phyloP scores from a whole-genome alignment of 2,888 invertebrate species.

The Calameuta idolon region DNA sequence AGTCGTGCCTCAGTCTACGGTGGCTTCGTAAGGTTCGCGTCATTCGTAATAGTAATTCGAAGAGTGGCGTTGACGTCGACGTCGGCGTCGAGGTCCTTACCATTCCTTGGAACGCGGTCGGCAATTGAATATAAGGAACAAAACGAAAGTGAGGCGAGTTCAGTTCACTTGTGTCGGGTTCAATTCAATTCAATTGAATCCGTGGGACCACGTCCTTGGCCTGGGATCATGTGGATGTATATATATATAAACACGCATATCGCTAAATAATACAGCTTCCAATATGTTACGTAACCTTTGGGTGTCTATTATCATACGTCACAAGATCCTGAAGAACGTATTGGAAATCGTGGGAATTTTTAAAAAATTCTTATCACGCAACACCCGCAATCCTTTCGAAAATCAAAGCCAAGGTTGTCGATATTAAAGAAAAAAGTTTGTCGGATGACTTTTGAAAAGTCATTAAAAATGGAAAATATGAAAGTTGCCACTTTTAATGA shows the following conservation, averaged over 20 bases:
- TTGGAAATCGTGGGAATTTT: not conserved
- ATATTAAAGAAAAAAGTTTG: not conserved
- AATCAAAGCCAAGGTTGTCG: not conserved
- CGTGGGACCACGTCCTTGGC: slow-evolving; percentile 46
- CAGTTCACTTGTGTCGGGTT: slow-evolving; percentile 17
- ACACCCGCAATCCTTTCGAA: not conserved
- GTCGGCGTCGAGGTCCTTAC: not conserved
- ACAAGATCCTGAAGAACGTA: not conserved
- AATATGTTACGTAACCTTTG: slow-evolving; percentile 4
- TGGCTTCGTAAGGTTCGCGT: not conserved
- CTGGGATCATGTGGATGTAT: slow-evolving; percentile 27
- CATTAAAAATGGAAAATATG: not conserved
- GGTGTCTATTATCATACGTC: not conserved
- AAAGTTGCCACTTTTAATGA: not conserved
- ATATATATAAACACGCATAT: slow-evolving; percentile 5
- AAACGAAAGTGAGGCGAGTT: slow-evolving; percentile 35
- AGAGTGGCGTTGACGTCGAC: not conserved
- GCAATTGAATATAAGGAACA: slow-evolving; percentile 16
- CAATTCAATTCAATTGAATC: slow-evolving; percentile 38
- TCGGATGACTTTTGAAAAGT: not conserved
- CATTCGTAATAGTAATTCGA: not conserved
- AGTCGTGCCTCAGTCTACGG: slow-evolving; percentile 14
- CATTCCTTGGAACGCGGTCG: slow-evolving; percentile 1
- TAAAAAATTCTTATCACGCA: not conserved
- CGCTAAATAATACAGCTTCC: slow-evolving; percentile 8